These are phyloP conservation scores for Drosophila takahashii DNA, from an alignment of 1,140 invertebrate genomes.

Conservation along the genomic window DNA sequence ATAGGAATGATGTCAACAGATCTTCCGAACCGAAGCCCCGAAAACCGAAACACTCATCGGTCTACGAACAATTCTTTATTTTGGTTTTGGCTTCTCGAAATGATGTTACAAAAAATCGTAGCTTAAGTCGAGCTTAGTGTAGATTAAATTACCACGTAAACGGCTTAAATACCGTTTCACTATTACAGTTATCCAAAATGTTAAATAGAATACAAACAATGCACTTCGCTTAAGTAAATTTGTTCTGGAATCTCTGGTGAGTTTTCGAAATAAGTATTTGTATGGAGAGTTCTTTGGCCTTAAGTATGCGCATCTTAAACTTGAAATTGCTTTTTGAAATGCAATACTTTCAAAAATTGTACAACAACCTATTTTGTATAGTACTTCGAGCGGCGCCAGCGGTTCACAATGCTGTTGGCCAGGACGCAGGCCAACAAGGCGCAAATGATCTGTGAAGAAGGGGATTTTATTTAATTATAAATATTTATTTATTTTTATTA, in stretches of 20 bases:
- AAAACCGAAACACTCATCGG: neutral
- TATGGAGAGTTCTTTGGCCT: conserved; percentile 83
- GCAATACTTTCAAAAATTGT: conserved; percentile 20
- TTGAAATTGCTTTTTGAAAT: conserved; percentile 25
- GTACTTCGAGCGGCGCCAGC: conserved; percentile 82
- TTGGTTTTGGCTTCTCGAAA: conserved; percentile 35
- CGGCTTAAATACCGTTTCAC: conserved; percentile 12
- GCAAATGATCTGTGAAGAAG: conserved; percentile 63
- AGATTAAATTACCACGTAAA: conserved; percentile 46
- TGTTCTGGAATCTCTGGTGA: conserved; percentile 63
- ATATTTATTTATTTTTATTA: neutral
- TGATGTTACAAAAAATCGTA: conserved; percentile 35
- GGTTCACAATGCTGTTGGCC: conserved; percentile 81
- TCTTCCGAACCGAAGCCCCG: neutral
- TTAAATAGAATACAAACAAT: conserved; percentile 16
- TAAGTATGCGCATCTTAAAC: conserved; percentile 55
- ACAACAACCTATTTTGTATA: conserved; percentile 64
- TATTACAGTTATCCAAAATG: conserved; percentile 17
- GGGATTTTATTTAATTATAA: neutral
- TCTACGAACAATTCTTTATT: conserved; percentile 40
- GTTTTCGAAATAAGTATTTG: conserved; percentile 39
- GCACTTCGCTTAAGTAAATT: conserved; percentile 47
- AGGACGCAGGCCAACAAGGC: conserved; percentile 71
- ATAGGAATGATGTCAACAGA: conserved; percentile 48
- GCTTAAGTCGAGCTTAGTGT: conserved; percentile 49